phyloP scores from a whole-genome alignment of 2,888 invertebrate genomes.

The Drosophila setosimentum region DNA sequence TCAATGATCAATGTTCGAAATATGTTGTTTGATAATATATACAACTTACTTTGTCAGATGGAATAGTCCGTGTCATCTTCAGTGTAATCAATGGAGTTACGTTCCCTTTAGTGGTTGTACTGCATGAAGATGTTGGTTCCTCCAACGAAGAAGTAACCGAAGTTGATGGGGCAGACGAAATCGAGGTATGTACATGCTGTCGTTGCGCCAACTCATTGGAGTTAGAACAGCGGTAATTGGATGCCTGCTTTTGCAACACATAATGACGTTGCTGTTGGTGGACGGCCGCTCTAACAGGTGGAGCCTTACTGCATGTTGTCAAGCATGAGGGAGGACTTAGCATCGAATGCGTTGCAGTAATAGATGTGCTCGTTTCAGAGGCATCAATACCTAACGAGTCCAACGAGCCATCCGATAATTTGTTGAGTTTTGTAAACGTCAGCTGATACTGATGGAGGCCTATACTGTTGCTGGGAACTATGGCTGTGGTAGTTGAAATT shows the following conservation, averaged over 20 bases:
- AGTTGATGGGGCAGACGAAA: conserved; percentile 44
- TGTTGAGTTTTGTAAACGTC: conserved; percentile 14
- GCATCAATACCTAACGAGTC: conserved; percentile 11
- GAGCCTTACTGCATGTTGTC: conserved; percentile 46
- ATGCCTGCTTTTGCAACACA: conserved; percentile 40
- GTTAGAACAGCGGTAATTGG: conserved; percentile 11
- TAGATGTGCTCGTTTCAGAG: conserved; percentile 16
- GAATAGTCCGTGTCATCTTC: conserved; percentile 92
- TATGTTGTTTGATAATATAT: background rate
- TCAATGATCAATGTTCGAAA: background rate
- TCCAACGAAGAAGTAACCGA: conserved; percentile 5
- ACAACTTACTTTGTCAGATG: conserved; percentile 91
- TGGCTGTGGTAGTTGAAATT: conserved; percentile 8
- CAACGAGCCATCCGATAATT: conserved; percentile 19
- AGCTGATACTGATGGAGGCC: background rate
- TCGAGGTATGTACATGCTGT: conserved; percentile 28
- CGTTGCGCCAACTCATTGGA: conserved; percentile 32
- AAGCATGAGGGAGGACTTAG: conserved; percentile 31
- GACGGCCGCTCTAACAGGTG: conserved; percentile 55
- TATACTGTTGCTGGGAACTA: conserved; percentile 13
- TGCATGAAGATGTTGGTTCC: conserved; percentile 25
- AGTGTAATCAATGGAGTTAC: conserved; percentile 75
- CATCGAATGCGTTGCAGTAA: conserved; percentile 4
- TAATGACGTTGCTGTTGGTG: conserved; percentile 53
- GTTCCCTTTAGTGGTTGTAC: conserved; percentile 41